Evolutionary conservation across 2,888 invertebrate species (phyloP).

Genomic region (Drosophila infuscata): DNA sequence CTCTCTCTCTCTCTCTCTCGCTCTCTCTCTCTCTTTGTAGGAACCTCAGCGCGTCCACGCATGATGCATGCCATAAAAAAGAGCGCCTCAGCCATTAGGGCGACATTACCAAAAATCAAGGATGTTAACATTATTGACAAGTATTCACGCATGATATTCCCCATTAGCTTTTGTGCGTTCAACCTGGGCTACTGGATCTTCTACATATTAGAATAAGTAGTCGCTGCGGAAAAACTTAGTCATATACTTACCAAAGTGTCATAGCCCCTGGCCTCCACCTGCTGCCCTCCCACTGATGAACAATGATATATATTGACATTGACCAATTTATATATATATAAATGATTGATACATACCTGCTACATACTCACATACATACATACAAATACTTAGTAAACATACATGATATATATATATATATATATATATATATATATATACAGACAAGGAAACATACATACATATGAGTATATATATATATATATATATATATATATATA

Average conservation of each 20-base stretch:
- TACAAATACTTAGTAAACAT: constrained; percentile 24
- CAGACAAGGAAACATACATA: constrained; percentile 4
- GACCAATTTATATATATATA: constrained; percentile 51
- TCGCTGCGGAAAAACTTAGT: constrained; percentile 21
- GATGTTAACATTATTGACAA: constrained; percentile 99
- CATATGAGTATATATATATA: constrained; percentile 23
- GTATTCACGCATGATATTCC: constrained; percentile 97
- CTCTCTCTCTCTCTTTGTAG: constrained; percentile 24
- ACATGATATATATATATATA: constrained; percentile 6
- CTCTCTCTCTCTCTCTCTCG: neutral
- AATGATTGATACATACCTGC: constrained; percentile 45
- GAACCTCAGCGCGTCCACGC: constrained; percentile 86
- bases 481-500: constrained; percentile 15
- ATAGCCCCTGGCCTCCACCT: constrained; percentile 32
- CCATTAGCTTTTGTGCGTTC: constrained; percentile 97
- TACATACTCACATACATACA: constrained; percentile 23
- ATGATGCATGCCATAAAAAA: constrained; percentile 93
- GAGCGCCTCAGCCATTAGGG: constrained; percentile 93
- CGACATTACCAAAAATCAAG: constrained; percentile 97
- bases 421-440: constrained; percentile 9
- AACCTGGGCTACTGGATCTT: constrained; percentile 98
- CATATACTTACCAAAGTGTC: constrained; percentile 23
- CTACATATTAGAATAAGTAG: constrained; percentile 90
- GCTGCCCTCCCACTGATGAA: constrained; percentile 55
- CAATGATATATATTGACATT: constrained; percentile 47